Evolutionary conservation across 2,113 vertebrate genomes (phyloP).

Genomic region (Serilophus lunatus): DNA sequence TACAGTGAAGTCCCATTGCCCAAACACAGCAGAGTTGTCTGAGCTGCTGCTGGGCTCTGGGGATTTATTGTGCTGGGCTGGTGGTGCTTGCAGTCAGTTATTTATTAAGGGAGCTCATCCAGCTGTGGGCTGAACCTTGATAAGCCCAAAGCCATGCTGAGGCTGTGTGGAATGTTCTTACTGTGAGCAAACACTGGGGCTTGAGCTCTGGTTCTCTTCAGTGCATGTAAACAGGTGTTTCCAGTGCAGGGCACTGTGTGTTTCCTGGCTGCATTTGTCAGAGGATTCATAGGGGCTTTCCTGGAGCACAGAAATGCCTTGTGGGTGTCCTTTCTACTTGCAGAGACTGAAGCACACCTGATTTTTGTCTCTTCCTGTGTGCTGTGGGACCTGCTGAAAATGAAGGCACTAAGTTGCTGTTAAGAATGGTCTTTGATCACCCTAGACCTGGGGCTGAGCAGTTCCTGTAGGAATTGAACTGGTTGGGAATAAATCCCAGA

Average conservation of each 20-base stretch:
- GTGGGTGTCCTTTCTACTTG: accelerated
- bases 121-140: neutral
- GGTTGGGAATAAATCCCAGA: neutral
- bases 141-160: neutral
- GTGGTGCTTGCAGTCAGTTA: neutral
- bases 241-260: neutral
- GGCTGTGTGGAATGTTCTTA: accelerated
- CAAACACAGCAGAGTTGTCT: neutral
- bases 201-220: neutral
- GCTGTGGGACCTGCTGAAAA: neutral
- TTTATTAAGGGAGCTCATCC: neutral
- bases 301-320: neutral
- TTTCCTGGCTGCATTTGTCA: neutral
- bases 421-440: neutral
- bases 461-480: neutral
- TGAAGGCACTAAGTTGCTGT: neutral
- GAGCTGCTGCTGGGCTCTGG: neutral
- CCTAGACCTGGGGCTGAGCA: neutral
- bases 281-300: neutral
- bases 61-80: neutral
- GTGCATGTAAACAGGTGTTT: accelerated
- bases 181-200: neutral
- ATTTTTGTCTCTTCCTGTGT: neutral
- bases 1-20: neutral
- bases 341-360: neutral